Conservation (phyloP, 2,888 invertebrate species). For the Xylota segnis region DNA sequence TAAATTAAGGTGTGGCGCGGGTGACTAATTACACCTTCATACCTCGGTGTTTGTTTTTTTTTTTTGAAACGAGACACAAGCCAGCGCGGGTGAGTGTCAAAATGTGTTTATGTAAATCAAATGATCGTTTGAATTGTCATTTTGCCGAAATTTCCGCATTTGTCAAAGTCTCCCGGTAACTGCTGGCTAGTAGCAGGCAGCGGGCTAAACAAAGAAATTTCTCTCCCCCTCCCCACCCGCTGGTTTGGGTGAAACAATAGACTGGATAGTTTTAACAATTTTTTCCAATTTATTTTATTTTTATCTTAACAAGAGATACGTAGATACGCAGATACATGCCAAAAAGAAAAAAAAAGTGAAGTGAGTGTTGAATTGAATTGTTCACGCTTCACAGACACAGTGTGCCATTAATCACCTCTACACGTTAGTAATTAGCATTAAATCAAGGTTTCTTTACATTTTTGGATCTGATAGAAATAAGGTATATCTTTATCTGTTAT, state of each 20-base stretch:
- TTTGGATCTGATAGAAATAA: background rate
- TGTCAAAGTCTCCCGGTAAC: constrained; percentile 49
- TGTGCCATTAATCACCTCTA: constrained; percentile 55
- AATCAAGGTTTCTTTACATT: constrained; percentile 49
- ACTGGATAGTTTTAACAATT: constrained; percentile 23
- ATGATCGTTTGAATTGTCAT: constrained; percentile 55
- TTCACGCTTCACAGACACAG: constrained; percentile 53
- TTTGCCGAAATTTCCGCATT: constrained; percentile 72
- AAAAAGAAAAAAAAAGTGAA: background rate
- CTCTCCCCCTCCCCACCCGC: background rate
- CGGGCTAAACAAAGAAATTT: constrained; percentile 44
- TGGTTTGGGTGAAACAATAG: constrained; percentile 21
- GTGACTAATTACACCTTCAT: constrained; percentile 57
- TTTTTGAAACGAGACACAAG: constrained; percentile 2
- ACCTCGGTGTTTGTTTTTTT: constrained; percentile 31
- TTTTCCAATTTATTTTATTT: constrained; percentile 29
- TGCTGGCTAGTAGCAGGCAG: constrained; percentile 5
- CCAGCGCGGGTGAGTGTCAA: constrained; percentile 42
- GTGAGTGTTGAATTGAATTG: constrained; percentile 60
- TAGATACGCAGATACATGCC: constrained; percentile 1
- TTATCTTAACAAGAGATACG: constrained; percentile 25
- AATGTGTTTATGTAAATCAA: constrained; percentile 70
- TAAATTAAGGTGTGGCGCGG: constrained; percentile 48
- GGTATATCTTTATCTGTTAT: constrained; percentile 5
- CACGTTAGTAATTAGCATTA: constrained; percentile 57